Percentiles rank a stretch among this genome's conserved stretches.
Conservation (phyloP, 2,888 invertebrate species). For the Parnassius orleans region DNA sequence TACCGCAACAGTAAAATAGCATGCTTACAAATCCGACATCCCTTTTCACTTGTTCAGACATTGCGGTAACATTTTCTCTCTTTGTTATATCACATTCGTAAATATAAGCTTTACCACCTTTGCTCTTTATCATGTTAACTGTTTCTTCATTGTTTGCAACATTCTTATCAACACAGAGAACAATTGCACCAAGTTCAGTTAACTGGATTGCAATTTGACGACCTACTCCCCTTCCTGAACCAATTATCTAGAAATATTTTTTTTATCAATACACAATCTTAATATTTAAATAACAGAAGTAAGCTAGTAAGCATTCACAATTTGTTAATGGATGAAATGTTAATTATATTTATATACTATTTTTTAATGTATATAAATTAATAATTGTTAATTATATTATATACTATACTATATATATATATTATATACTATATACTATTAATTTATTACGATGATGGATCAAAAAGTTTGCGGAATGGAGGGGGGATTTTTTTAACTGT, state of each 20-base stretch:
- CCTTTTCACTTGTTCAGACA: slow-evolving; percentile 66
- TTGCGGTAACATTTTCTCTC: slow-evolving; percentile 68
- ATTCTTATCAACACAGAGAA: slow-evolving; percentile 85
- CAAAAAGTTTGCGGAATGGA: too few relatives aligned
- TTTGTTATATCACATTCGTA: slow-evolving; percentile 82
- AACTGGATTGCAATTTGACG: slow-evolving; percentile 82
- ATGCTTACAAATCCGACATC: slow-evolving; percentile 82
- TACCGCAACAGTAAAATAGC: slow-evolving; percentile 83
- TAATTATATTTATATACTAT: too few relatives aligned
- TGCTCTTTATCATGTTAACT: slow-evolving; percentile 65
- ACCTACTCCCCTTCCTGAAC: slow-evolving; percentile 86
- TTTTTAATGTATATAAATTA: too few relatives aligned
- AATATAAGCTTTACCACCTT: slow-evolving; percentile 64
- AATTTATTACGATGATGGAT: too few relatives aligned
- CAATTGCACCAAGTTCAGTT: slow-evolving; percentile 76
- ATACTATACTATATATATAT: too few relatives aligned
- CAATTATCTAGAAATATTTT: slow-evolving; percentile 79
- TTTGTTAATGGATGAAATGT: too few relatives aligned
- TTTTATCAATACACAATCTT: not conserved
- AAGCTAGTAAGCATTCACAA: too few relatives aligned
- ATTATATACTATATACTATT: too few relatives aligned
- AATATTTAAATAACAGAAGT: not conserved
- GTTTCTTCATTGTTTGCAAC: slow-evolving; percentile 71
- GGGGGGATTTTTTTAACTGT: too few relatives aligned
- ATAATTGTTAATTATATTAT: too few relatives aligned